Evolutionary conservation across 1,140 invertebrate species (phyloP).

Genomic region (Drosophila repleta): DNA sequence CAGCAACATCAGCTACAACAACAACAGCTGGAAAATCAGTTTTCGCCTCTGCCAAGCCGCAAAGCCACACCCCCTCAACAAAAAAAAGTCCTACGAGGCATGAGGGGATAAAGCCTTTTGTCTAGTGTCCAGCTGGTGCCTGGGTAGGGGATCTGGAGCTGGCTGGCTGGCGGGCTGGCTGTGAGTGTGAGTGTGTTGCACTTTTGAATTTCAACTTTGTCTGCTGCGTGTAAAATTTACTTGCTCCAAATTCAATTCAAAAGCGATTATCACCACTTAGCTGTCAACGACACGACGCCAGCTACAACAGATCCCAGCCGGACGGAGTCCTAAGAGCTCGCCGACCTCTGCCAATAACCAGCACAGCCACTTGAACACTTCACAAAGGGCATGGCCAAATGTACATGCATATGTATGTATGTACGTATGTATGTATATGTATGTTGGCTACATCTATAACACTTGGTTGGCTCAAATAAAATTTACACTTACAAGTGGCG

Average conservation of each 20-base stretch:
- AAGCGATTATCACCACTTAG: constrained; percentile 80
- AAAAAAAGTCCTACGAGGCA: neutral
- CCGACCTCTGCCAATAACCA: constrained; percentile 53
- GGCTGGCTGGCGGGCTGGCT: neutral
- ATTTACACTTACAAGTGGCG: constrained; percentile 81
- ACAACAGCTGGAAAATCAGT: constrained; percentile 39
- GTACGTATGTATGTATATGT: constrained; percentile 28
- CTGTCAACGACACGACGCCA: constrained; percentile 75
- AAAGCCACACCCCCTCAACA: constrained; percentile 28
- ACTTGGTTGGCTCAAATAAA: constrained; percentile 74
- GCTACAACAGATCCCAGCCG: constrained; percentile 28
- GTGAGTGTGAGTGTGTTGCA: constrained; percentile 57
- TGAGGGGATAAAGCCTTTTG: constrained; percentile 38
- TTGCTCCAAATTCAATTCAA: constrained; percentile 76
- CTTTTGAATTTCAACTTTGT: constrained; percentile 76
- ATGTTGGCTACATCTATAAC: constrained; percentile 39
- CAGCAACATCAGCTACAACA: constrained; percentile 36
- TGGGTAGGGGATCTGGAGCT: neutral
- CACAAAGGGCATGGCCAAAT: constrained; percentile 53
- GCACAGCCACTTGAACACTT: constrained; percentile 61
- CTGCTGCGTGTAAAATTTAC: constrained; percentile 67
- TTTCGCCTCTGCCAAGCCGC: constrained; percentile 47
- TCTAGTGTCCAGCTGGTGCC: constrained; percentile 36
- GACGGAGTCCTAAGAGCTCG: constrained; percentile 20
- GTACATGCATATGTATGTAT: neutral